Percentiles rank a stretch among this genome's conserved stretches.
Conservation (phyloP, 2,113 vertebrate genomes). For the Odontesthes bonariensis region DNA sequence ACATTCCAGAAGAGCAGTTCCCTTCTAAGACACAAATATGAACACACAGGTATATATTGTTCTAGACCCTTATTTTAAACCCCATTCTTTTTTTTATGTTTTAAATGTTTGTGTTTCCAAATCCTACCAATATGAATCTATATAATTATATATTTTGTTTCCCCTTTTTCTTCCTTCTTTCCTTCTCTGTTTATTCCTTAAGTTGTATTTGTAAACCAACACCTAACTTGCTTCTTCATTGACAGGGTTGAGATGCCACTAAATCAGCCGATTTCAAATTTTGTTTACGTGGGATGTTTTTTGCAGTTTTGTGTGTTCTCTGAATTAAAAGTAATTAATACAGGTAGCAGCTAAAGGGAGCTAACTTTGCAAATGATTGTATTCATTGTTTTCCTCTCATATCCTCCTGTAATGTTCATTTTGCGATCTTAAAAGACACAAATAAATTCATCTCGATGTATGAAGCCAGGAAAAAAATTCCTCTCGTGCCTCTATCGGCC, state of each 20-base stretch:
- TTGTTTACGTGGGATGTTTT: constrained; percentile 1
- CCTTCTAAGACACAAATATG: constrained; percentile 99
- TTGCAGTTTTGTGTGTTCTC: constrained; percentile 45
- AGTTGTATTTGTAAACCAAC: constrained; percentile 76
- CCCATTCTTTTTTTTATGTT: constrained; percentile 80
- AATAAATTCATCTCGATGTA: constrained; percentile 64
- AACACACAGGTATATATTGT: constrained; percentile 99
- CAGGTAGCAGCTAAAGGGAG: constrained; percentile 41
- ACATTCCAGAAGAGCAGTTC: constrained; percentile 99
- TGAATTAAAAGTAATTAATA: constrained; percentile 33
- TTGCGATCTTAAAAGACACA: constrained; percentile 68
- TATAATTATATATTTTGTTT: constrained; percentile 47
- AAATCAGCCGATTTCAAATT: constrained; percentile 4
- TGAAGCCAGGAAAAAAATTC: constrained; percentile 40
- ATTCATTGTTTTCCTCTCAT: constrained; percentile 51
- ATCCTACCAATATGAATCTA: constrained; percentile 66
- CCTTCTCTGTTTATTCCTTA: constrained; percentile 66
- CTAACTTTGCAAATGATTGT: constrained; percentile 10
- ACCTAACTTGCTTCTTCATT: constrained; percentile 82
- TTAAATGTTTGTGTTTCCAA: constrained; percentile 85
- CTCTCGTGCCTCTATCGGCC: constrained; percentile 61
- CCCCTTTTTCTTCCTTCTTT: constrained; percentile 50
- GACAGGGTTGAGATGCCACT: constrained; percentile 73
- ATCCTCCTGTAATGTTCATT: constrained; percentile 41
- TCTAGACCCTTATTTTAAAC: constrained; percentile 87